A percentile compares a stretch with the other conserved stretches of the same genome.
Evolutionary conservation across 2,113 vertebrate species (phyloP).

Genomic region (Mustela lutreola): DNA sequence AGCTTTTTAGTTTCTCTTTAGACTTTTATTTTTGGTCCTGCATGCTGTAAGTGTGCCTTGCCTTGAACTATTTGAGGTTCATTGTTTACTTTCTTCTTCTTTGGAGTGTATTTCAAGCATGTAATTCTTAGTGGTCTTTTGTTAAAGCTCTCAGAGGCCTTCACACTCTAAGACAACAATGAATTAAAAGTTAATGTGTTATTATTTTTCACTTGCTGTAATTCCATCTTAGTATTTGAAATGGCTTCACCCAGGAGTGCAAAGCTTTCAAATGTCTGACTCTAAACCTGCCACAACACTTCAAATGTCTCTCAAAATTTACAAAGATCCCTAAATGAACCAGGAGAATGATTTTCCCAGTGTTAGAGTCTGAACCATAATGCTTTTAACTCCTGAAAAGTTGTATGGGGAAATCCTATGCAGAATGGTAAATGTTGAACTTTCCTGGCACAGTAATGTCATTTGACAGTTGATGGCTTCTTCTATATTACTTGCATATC

Average conservation of each 20-base stretch:
- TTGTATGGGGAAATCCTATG: not conserved
- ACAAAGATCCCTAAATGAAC: constrained; percentile 59
- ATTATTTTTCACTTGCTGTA: constrained; percentile 61
- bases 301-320: constrained; percentile 71
- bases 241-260: constrained; percentile 45
- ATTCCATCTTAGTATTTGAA: constrained; percentile 53
- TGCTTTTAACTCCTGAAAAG: constrained; percentile 63
- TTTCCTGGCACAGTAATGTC: not conserved
- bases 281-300: constrained; percentile 57
- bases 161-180: constrained; percentile 62
- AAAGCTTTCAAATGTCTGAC: constrained; percentile 72
- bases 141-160: constrained; percentile 58
- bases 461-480: constrained; percentile 62
- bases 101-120: constrained; percentile 73
- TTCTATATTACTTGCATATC: constrained; percentile 67
- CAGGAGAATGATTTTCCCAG: constrained; percentile 37
- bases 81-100: constrained; percentile 78
- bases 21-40: constrained; percentile 77
- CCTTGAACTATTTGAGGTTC: constrained; percentile 76
- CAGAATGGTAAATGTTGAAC: not conserved
- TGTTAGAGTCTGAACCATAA: constrained; percentile 58
- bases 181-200: constrained; percentile 77
- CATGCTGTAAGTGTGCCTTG: constrained; percentile 62
- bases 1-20: constrained; percentile 78
- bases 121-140: constrained; percentile 73